Base-by-base conservation (phyloP, 2,113 vertebrate genomes). In the Macquaria ambigua region DNA sequence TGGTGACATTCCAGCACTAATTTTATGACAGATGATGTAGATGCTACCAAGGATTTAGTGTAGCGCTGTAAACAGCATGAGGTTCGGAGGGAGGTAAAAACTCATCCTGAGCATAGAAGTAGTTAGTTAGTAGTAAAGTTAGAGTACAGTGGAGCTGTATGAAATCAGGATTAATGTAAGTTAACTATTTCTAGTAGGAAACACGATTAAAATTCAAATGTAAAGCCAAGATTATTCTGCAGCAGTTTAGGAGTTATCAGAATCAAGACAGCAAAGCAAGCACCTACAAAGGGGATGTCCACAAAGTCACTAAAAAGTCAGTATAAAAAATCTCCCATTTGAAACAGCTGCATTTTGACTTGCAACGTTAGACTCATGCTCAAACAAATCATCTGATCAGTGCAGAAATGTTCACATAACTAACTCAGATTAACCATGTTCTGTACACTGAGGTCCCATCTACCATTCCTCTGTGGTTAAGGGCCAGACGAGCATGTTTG, bases 401-500 rank as follows among this genome's bases (percentile, higher is more conserved):
- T 41, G 2, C 58, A 48, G 11, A 67, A 62, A 50, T 37, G 15
- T 63, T 34, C 7, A 21, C 9, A n/a, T n/a, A 16, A 63, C 23
- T 2, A 61, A 11, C 31, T 31, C 39, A 43, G 12, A 48, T 52
- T 6, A 63, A 62, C 50, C 18, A 23, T 1, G 43, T 61, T 62
- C 14, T 61, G 56, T 43, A 61, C 56, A 52, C 21, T 10, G 21
- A 66, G 50, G 52, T 43, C 34, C 67, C 31, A 39, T 52, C 50
- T 10, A 53, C 61, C 55, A 59, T 70, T 73, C 34, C 55, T 74
- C 82, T 77, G 53, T 56, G 71, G 18, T 46, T 41, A 70, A 39
- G 52, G 62, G 43, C 50, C 72, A 87, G 67, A 70, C 20, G 3
- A 82, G 81, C 31, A 15, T 79, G 81, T 80, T 50, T 82, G 64